phyloP scores from a whole-genome alignment of 2,888 invertebrate genomes.

The Graphium colonna region DNA sequence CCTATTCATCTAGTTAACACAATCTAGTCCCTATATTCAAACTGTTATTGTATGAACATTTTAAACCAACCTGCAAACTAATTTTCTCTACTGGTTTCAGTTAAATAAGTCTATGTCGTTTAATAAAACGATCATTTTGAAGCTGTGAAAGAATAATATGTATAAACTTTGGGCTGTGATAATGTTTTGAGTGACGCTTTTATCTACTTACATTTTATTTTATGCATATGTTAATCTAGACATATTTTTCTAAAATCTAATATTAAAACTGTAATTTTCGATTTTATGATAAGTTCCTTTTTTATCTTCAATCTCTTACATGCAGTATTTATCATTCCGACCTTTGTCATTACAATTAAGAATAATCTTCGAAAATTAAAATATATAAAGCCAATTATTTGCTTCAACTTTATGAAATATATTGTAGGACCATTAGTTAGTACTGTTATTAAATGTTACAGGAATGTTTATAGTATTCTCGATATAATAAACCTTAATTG shows the following conservation, averaged over 20 bases:
- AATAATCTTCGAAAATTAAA: neutral
- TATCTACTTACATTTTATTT: neutral
- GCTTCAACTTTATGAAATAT: neutral
- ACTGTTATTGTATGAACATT: neutral
- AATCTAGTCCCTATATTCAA: neutral
- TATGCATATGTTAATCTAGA: neutral
- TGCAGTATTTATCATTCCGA: neutral
- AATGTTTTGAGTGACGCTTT: slow-evolving; percentile 4
- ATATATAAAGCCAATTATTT: neutral
- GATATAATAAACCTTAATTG: slow-evolving; percentile 30
- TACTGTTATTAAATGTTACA: slow-evolving; percentile 7
- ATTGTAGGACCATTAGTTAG: neutral
- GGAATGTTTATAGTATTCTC: slow-evolving; percentile 17
- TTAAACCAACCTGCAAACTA: no score
- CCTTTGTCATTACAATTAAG: neutral
- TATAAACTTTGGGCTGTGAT: slow-evolving; percentile 18
- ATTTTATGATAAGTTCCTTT: no score
- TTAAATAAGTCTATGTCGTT: neutral
- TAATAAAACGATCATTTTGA: neutral
- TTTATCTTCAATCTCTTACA: no score
- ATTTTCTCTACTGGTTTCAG: neutral
- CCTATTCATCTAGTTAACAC: neutral
- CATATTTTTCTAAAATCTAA: neutral
- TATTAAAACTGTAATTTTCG: no score
- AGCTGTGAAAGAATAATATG: neutral